Evolutionary conservation across 2,797 vertebrate genomes (phyloP).

Genomic region (Halcyon smyrnensis): DNA sequence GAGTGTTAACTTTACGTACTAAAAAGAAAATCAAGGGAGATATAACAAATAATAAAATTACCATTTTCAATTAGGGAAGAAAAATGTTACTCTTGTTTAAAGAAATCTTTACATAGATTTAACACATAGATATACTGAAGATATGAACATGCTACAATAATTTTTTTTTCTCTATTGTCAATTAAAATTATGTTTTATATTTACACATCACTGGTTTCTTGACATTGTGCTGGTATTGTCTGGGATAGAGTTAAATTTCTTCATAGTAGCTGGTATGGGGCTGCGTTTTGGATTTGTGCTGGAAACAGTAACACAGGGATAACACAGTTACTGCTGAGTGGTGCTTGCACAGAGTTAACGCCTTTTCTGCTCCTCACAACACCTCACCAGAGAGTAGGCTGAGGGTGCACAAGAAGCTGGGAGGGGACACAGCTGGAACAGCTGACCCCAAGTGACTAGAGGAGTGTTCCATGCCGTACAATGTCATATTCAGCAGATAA

Average conservation of each 20-base stretch:
- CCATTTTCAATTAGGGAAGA: constrained; percentile 7
- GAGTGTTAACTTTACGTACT: neutral
- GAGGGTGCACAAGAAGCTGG: no score
- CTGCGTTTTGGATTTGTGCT: no score
- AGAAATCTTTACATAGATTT: constrained; percentile 32
- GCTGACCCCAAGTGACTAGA: no score
- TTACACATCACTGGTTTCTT: neutral
- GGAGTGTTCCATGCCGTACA: no score
- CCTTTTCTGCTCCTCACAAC: no score
- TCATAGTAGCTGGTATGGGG: no score
- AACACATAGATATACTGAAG: neutral
- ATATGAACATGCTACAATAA: constrained; percentile 7
- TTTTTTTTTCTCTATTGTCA: neutral
- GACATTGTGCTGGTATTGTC: neutral
- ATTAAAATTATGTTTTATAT: neutral
- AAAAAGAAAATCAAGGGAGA: constrained; percentile 12
- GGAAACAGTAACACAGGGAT: no score
- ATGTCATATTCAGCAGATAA: no score
- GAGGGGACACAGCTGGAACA: no score
- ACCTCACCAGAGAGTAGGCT: no score
- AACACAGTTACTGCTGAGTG: no score
- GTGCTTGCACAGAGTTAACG: no score
- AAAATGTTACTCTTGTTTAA: constrained; percentile 47
- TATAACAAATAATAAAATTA: constrained; percentile 32
- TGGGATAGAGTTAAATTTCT: neutral